Conservation (phyloP, 2,888 invertebrate species). For the Patella depressa region DNA sequence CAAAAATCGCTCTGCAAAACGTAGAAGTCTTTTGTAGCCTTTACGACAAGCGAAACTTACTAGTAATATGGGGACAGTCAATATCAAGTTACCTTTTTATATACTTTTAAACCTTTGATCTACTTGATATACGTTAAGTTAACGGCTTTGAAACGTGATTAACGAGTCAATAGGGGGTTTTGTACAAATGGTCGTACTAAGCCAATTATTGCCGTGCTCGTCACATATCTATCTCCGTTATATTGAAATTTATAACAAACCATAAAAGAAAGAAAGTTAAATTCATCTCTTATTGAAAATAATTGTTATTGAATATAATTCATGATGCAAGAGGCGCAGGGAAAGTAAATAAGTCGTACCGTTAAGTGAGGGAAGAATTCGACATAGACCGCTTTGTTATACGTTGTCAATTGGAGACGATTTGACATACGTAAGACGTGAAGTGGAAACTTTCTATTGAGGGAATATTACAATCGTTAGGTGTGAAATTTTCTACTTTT, state of each 20-base stretch:
- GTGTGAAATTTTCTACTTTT: no score
- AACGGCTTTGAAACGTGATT: constrained; percentile 13
- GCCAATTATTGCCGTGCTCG: constrained; percentile 4
- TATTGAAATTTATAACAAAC: constrained; percentile 10
- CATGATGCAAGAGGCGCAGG: neutral
- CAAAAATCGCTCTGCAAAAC: constrained; percentile 3
- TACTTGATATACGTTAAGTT: constrained; percentile 13
- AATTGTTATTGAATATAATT: constrained; percentile 7
- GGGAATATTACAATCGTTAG: no score
- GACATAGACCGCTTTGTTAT: no score
- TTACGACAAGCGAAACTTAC: constrained; percentile 11
- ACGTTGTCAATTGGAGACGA: no score
- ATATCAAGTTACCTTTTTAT: constrained; percentile 12
- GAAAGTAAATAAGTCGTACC: constrained; percentile 4
- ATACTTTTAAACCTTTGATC: constrained; percentile 11
- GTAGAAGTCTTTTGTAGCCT: constrained; percentile 10
- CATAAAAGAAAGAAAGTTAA: neutral
- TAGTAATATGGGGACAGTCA: constrained; percentile 9
- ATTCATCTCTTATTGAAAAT: constrained; percentile 3
- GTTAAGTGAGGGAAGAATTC: neutral
- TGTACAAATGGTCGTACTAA: constrained; percentile 9
- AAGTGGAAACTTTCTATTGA: no score
- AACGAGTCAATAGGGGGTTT: constrained; percentile 11
- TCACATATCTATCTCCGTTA: neutral
- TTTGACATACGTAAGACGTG: no score